Percentiles rank a stretch among this genome's conserved stretches.
These are phyloP conservation scores for Montipora capitata DNA, from an alignment of 92 coral and sea anemone species.

Conservation along the genomic window DNA sequence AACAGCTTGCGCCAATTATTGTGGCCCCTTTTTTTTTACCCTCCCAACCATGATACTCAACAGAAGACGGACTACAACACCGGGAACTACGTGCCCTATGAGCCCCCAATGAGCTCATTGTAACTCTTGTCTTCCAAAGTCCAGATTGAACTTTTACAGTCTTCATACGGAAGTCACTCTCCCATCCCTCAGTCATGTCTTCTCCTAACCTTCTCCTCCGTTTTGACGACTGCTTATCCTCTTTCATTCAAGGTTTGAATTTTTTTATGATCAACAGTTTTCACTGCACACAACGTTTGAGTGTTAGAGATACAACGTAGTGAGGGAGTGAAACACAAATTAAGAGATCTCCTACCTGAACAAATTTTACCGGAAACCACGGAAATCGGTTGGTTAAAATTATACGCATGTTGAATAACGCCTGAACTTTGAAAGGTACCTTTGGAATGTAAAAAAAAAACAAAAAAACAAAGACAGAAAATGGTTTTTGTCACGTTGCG, in stretches of 20 bases:
- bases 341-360: conserved; percentile 53
- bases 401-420: conserved; percentile 91
- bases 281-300: no score
- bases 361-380: conserved; percentile 50
- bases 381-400: conserved; percentile 85
- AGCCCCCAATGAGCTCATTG: background rate
- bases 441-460: conserved; percentile 24
- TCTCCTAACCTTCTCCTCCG: background rate
- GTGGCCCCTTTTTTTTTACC: no score
- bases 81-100: no score
- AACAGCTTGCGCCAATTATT: no score
- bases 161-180: background rate
- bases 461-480: no score
- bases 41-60: no score
- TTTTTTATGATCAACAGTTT: no score
- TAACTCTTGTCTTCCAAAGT: background rate
- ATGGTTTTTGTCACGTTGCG: no score
- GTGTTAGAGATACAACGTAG: no score
- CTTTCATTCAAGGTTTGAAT: background rate
- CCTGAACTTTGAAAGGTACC: conserved; percentile 95
- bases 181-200: background rate
- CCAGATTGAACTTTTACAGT: no score
- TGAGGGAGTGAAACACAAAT: background rate
- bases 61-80: no score
- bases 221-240: background rate